phyloP scores from a whole-genome alignment of 2,888 invertebrate genomes.

The Eupithecia exiguata region DNA sequence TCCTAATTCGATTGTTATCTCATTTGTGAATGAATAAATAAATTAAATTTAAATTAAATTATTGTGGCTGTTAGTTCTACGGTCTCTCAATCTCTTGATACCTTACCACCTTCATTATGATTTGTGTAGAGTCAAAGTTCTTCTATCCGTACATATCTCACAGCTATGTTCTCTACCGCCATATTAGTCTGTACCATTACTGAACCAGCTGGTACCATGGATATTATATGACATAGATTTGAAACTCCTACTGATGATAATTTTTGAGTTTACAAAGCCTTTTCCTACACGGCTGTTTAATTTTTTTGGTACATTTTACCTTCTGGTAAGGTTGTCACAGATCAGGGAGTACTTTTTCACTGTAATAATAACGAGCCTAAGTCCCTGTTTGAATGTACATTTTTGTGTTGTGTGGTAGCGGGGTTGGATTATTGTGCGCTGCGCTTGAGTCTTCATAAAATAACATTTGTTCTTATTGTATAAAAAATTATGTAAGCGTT shows the following conservation, averaged over 20 bases:
- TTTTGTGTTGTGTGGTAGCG: too few relatives aligned
- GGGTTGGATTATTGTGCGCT: too few relatives aligned
- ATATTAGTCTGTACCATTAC: conserved; percentile 67
- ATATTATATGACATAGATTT: conserved; percentile 10
- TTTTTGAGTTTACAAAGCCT: neutral
- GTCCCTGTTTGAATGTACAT: too few relatives aligned
- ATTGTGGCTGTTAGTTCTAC: neutral
- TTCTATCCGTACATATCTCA: conserved; percentile 26
- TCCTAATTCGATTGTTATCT: too few relatives aligned
- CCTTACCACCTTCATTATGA: neutral
- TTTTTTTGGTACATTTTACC: neutral
- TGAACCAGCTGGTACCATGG: conserved; percentile 39
- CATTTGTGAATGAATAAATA: too few relatives aligned
- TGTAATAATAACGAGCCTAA: too few relatives aligned
- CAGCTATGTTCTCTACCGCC: conserved; percentile 47
- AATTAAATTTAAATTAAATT: too few relatives aligned
- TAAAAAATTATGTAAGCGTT: too few relatives aligned
- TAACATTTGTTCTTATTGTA: too few relatives aligned
- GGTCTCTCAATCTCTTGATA: neutral
- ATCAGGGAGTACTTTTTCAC: too few relatives aligned
- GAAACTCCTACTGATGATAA: conserved; percentile 12
- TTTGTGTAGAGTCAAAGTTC: conserved; percentile 29
- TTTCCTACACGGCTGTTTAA: neutral
- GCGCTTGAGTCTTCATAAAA: too few relatives aligned
- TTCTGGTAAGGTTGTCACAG: too few relatives aligned